Percentiles rank a stretch among this genome's conserved stretches.
These are phyloP conservation scores for Zaprionus vittiger DNA, from an alignment of 1,140 invertebrate genomes.

Conservation along the genomic window DNA sequence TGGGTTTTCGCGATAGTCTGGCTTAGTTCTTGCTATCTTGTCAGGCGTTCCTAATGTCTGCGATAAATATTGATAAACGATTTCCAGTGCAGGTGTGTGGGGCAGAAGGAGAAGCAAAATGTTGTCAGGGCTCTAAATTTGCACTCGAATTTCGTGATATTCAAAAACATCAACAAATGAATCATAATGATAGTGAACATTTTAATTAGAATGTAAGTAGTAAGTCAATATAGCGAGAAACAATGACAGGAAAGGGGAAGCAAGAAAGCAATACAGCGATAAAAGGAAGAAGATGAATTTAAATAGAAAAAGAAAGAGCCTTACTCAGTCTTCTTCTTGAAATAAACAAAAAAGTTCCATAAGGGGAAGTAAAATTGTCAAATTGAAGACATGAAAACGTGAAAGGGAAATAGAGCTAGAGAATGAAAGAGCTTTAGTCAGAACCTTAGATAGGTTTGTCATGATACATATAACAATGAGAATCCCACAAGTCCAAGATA, in stretches of 20 bases:
- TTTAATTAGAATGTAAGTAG: not conserved
- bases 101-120: not conserved
- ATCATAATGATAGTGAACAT: constrained; percentile 13
- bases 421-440: no score
- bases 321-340: not conserved
- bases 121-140: constrained; percentile 8
- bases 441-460: no score
- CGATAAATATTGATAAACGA: constrained; percentile 72
- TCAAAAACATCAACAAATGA: constrained; percentile 12
- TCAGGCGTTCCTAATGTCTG: constrained; percentile 63
- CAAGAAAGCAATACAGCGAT: not conserved
- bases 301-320: not conserved
- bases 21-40: constrained; percentile 70
- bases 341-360: no score
- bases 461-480: no score
- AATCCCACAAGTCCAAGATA: not conserved
- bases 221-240: not conserved
- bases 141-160: constrained; percentile 16
- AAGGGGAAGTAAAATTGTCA: no score
- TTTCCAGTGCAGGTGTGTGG: constrained; percentile 31
- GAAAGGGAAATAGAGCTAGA: no score
- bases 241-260: not conserved
- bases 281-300: not conserved
- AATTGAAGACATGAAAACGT: no score
- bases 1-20: constrained; percentile 12